phyloP scores from a whole-genome alignment of 2,113 vertebrate genomes.

The Notiomystis cincta region DNA sequence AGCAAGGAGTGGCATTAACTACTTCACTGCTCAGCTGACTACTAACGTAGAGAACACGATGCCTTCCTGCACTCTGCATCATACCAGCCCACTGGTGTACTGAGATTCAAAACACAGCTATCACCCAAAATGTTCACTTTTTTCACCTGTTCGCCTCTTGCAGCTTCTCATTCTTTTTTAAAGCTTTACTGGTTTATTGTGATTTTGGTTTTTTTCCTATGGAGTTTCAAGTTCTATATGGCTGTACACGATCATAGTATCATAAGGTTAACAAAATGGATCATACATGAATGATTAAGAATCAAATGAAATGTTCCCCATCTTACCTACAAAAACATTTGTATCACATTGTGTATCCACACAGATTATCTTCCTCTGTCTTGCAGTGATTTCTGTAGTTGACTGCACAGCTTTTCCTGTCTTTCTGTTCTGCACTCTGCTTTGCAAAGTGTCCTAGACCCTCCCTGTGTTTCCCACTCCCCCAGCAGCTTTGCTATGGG shows the following conservation, averaged over 20 bases:
- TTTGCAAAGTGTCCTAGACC: neutral
- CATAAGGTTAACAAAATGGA: neutral
- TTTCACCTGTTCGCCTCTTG: neutral
- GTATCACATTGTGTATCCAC: neutral
- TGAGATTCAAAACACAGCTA: neutral
- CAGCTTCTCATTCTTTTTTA: neutral
- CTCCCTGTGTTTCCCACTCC: neutral
- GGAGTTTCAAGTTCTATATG: neutral
- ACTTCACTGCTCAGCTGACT: neutral
- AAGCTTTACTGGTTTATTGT: neutral
- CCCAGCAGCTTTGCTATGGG: neutral
- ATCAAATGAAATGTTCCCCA: neutral
- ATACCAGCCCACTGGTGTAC: too few species aligned
- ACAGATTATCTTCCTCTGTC: neutral
- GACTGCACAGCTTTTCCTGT: neutral
- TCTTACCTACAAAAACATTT: neutral
- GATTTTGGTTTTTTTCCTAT: neutral
- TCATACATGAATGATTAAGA: neutral
- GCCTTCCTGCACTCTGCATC: neutral
- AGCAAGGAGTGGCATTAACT: neutral
- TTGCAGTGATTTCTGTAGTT: neutral
- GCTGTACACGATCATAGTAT: neutral
- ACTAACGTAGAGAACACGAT: neutral
- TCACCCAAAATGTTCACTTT: neutral
- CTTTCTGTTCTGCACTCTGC: neutral